phyloP scores from a whole-genome alignment of 2,797 vertebrate species.

The Sternarchorhynchus goeldii region DNA sequence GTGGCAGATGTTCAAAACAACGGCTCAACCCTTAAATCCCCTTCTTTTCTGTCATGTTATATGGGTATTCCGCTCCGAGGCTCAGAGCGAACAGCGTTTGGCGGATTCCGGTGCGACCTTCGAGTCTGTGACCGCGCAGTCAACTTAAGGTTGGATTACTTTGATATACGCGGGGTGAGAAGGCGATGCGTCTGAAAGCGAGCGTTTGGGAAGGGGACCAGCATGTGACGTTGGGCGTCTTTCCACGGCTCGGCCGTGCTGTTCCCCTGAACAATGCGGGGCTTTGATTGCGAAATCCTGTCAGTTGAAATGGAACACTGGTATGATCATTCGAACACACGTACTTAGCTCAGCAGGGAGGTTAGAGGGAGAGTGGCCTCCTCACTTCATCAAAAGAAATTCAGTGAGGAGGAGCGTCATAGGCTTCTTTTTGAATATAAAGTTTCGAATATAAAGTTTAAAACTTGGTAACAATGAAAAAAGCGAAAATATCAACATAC shows the following conservation, averaged over 20 bases:
- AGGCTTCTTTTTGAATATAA: not conserved
- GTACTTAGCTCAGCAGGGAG: slow-evolving; percentile 48
- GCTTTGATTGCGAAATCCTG: slow-evolving; percentile 69
- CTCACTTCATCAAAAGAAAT: slow-evolving; percentile 34
- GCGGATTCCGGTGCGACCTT: slow-evolving; percentile 19
- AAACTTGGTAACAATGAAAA: too few species aligned
- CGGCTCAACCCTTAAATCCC: slow-evolving; percentile 46
- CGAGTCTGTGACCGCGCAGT: slow-evolving; percentile 21
- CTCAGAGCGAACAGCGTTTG: slow-evolving; percentile 33
- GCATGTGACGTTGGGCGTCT: slow-evolving; percentile 58
- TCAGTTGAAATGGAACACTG: slow-evolving; percentile 65
- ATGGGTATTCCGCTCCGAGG: slow-evolving; percentile 44
- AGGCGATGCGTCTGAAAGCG: slow-evolving; percentile 44
- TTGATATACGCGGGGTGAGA: slow-evolving; percentile 37
- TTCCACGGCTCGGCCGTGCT: slow-evolving; percentile 62
- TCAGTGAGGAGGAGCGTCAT: slow-evolving; percentile 23
- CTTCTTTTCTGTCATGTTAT: slow-evolving; percentile 48
- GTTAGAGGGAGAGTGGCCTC: slow-evolving; percentile 41
- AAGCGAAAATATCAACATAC: too few species aligned
- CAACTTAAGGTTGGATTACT: slow-evolving; percentile 45
- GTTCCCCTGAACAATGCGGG: slow-evolving; percentile 65
- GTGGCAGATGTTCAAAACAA: slow-evolving; percentile 50
- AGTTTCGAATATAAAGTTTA: slow-evolving; percentile 25
- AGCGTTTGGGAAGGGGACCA: slow-evolving; percentile 53
- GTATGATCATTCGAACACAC: slow-evolving; percentile 61